Evolutionary conservation across 1,140 invertebrate species (phyloP), one percentile per base, ranked within the genome.

Genomic region (Venustaconcha ellipsiformis): DNA sequence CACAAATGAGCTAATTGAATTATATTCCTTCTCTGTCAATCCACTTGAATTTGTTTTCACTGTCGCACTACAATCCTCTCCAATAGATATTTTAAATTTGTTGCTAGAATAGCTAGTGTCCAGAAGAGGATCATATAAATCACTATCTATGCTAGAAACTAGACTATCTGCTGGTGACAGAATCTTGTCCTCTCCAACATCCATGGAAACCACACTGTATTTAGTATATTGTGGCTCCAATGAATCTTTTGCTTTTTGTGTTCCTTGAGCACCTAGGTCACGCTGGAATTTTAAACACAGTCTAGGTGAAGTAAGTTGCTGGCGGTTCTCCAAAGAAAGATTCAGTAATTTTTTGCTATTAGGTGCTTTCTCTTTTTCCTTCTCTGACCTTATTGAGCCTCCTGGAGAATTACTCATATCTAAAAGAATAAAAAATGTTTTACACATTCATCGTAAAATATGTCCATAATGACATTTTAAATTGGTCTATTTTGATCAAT

Each of bases 231-330:
- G 74, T 8, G 80, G 78, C 60, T 82, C 80, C 17, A 80, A 81
- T n/a, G 81, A 72, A 58, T 80, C 80, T 58, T 72, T 80, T 57
- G 81, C 78, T 79, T 82, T 85, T 58, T 81, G 80, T 64, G 72
- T 74, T 14, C 78, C 70, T 64, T 82, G 78, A 74, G 79, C 78
- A 59, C 82, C 76, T 81, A 87, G 92, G 71, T 92, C 89, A 73
- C 92, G 91, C 82, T 92, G 92, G 75, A 93, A 90, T 80, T 92
- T 90, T 65, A 93, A 88, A 82, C 92, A 92, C 70, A 93, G 90
- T 73, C 92, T 88, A 56, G 92, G 92, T 72, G 92, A 92, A 70
- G 62, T 79, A 83, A 78, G 87, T 89, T 66, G 37, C 37, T 48
- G 37, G 11, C 37, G 37, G 37, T 48, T 48, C 37, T 48, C 37